These are phyloP conservation scores for Felis chaus DNA, from an alignment of 2,113 vertebrate species.

Conservation along the genomic window DNA sequence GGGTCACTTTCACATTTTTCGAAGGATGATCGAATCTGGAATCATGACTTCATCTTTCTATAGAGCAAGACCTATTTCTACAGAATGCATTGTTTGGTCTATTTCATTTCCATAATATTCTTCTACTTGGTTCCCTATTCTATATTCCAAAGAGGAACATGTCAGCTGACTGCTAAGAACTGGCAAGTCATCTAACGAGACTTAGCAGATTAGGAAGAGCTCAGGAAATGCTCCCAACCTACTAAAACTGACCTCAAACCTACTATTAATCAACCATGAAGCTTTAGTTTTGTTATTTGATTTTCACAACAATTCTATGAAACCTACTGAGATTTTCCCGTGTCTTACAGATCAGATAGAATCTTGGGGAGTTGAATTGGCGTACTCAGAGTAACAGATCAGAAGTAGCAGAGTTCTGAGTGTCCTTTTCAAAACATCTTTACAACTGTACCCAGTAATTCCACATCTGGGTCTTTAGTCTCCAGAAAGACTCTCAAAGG, in stretches of 20 bases:
- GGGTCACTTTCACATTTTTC: not conserved
- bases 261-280: not conserved
- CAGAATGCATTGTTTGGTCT: not conserved
- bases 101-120: constrained; percentile 18
- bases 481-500: not conserved
- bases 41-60: not conserved
- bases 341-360: not conserved
- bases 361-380: not conserved
- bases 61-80: not conserved
- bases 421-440: not conserved
- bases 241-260: not conserved
- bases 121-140: not conserved
- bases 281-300: not conserved
- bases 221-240: not conserved
- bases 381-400: not conserved
- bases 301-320: constrained; percentile 2
- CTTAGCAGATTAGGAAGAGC: not conserved
- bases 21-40: not conserved
- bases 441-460: not conserved
- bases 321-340: not conserved
- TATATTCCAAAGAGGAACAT: constrained; percentile 1
- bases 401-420: not conserved
- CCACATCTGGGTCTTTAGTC: not conserved
- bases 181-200: not conserved
- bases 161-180: not conserved